Base-by-base conservation (phyloP, 2,113 vertebrate genomes). In the Eretmochelys imbricata region DNA sequence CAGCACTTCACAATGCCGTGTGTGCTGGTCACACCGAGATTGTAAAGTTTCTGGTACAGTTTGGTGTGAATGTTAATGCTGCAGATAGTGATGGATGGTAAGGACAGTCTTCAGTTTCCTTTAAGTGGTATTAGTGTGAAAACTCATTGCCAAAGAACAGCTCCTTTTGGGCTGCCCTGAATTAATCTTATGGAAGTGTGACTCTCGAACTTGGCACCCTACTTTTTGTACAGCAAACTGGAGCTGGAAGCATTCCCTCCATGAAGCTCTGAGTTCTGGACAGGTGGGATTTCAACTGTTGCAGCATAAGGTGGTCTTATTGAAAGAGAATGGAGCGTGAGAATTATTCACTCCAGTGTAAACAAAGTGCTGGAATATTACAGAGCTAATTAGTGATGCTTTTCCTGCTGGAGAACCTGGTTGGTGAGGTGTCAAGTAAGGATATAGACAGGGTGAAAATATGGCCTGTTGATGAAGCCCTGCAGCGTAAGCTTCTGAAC, bases 1-100 rank as follows among this genome's bases (percentile, higher is more conserved):
- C 99, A 0, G 99, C 99, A 0, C 99, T 99, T 31, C 99, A 99
- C 96, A 99, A 99, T 0, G 99, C 99, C 0, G 99, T 99, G 91
- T 99, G 99, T 22, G 99, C 99, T 0, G 99, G 99, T 16, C 99
- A 99, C 93, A 99, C 99, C 0, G 99, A 99, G 78, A 99, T 99
- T 0, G 99, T 99, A 2, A 99, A 99, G 96, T 99, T 99, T 97
- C 97, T 99, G 90, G 99, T 99, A 50, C 99, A 99, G 96, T 99
- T 99, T 53, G 99, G 99, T 0, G 99, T 99, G 91, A 99, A 99
- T 0, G 99, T 99, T 31, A 99, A 99, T 2, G 99, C 99, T 10
- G 99, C 99, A 0, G 99, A 99, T 91, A 99, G 99, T 1, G 99
- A 99, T 6, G 99, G 99, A 90, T 99, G 99, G 99, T 99, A 92